Conservation (phyloP, 2,797 vertebrate species). For the Pygocentrus nattereri region DNA sequence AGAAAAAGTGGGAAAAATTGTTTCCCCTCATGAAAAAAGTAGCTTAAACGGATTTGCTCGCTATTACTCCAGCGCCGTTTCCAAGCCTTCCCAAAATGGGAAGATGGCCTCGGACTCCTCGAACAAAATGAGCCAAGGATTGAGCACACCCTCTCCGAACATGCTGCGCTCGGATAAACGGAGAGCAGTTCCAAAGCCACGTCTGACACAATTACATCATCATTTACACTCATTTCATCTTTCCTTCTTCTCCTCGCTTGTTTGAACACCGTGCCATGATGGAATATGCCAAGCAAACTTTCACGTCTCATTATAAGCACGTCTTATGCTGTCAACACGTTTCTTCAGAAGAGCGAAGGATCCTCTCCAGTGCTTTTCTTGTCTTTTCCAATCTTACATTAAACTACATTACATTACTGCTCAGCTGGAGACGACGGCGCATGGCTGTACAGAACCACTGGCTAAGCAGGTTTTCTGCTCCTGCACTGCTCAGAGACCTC, state of each 20-base stretch:
- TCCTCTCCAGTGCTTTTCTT: not conserved
- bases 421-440: not conserved
- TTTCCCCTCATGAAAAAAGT: slow-evolving; percentile 60
- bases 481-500: slow-evolving; percentile 43
- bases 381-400: not conserved
- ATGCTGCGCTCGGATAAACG: not conserved
- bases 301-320: not conserved
- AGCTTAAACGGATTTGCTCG: slow-evolving; percentile 65
- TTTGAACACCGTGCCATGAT: not conserved
- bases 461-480: slow-evolving; percentile 43
- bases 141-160: not conserved
- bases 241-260: not conserved
- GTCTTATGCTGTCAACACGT: not conserved
- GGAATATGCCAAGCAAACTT: not conserved
- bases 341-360: not conserved
- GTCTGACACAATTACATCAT: not conserved
- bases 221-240: not conserved
- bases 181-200: not conserved
- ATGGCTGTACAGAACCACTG: slow-evolving; percentile 9
- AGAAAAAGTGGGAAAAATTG: slow-evolving; percentile 63
- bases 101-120: not conserved
- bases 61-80: slow-evolving; percentile 60
- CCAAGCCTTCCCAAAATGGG: slow-evolving; percentile 21
- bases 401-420: no score
- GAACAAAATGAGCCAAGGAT: not conserved